Evolutionary conservation across 2,888 invertebrate species (phyloP), one percentile per base, ranked within the genome.

Genomic region (Euphydryas editha): DNA sequence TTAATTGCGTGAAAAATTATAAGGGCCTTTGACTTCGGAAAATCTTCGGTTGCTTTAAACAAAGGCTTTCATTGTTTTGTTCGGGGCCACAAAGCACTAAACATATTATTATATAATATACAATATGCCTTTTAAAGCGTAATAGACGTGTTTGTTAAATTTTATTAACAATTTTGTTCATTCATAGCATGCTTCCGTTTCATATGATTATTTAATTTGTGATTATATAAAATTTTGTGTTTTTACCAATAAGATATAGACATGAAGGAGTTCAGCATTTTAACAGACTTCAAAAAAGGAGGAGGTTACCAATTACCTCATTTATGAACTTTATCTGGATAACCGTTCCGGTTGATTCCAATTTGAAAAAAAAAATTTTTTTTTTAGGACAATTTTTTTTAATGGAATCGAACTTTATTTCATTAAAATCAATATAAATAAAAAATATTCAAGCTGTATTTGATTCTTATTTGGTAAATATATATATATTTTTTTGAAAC

Each of bases 1-100:
- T 69, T 55, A 39, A 10, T 55, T 55, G 69, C 63, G 64, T 64
- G 60, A 69, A 67, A 69, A 69, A 69, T 67, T 47, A 59, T 57
- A 66, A 39, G 49, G 37, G 67, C 67, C 67, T 69, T 69, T 64
- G 65, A 56, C 62, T 42, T 30, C 36, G 61, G 65, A 42, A 65
- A 65, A 57, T 61, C 57, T 57, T 65, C 36, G 49, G 56, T 39
- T 15, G 4, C 49, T 15, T 30, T 20, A 59, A 46, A 64, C 63
- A 64, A 64, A 57, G 63, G 47, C 17, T 36, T 7, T 42, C 39
- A 59, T 64, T 59, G 63, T 58, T 21, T 39, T 20, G 58, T 58
- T 44, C 63, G 58, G 42, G 63, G 58, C 39, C 36, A 58, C 49
- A 20, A 42, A 20, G 18, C 20, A 51, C 39, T 51, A 20, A 51